A percentile compares a stretch with the other conserved stretches of the same genome.
phyloP scores from a whole-genome alignment of 2,797 vertebrate genomes.

The Micropoecilia bifurca region DNA sequence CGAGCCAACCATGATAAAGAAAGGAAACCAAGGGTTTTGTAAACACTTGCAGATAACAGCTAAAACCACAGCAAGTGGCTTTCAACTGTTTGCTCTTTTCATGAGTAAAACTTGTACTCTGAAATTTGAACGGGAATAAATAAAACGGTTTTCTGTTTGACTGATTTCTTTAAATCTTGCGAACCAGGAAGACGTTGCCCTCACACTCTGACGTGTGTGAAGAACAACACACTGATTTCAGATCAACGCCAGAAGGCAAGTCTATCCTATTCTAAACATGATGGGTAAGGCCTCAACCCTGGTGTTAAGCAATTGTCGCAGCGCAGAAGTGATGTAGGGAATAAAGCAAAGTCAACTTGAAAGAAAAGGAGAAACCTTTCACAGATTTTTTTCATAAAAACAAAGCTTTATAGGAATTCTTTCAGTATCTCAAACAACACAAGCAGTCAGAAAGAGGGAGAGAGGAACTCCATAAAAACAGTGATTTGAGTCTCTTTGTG shows the following conservation, averaged over 20 bases:
- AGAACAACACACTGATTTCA: conserved; percentile 55
- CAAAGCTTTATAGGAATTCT: conserved; percentile 61
- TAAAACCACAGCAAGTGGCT: conserved; percentile 73
- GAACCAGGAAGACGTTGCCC: conserved; percentile 49
- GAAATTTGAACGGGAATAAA: conserved; percentile 71
- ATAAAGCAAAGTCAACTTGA: conserved; percentile 16
- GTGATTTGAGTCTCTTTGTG: conserved; percentile 82
- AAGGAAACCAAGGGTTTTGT: conserved; percentile 41
- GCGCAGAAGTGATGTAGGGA: conserved; percentile 76
- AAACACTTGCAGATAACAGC: conserved; percentile 74
- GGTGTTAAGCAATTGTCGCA: conserved; percentile 84
- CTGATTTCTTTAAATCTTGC: conserved; percentile 66
- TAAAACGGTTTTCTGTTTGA: conserved; percentile 65
- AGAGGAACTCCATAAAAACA: conserved; percentile 50
- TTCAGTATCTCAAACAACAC: conserved; percentile 65
- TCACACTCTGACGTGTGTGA: conserved; percentile 29
- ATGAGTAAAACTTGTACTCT: conserved; percentile 56
- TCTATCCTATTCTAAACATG: conserved; percentile 59
- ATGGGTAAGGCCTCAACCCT: conserved; percentile 83
- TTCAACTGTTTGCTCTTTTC: conserved; percentile 51
- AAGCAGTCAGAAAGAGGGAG: conserved; percentile 53
- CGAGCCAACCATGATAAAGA: conserved; percentile 62
- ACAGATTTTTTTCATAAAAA: conserved; percentile 52
- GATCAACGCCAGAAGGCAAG: conserved; percentile 48
- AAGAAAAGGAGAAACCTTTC: conserved; percentile 47